phyloP scores from a whole-genome alignment of 2,888 invertebrate species.

The Lamellibrachia satsuma region DNA sequence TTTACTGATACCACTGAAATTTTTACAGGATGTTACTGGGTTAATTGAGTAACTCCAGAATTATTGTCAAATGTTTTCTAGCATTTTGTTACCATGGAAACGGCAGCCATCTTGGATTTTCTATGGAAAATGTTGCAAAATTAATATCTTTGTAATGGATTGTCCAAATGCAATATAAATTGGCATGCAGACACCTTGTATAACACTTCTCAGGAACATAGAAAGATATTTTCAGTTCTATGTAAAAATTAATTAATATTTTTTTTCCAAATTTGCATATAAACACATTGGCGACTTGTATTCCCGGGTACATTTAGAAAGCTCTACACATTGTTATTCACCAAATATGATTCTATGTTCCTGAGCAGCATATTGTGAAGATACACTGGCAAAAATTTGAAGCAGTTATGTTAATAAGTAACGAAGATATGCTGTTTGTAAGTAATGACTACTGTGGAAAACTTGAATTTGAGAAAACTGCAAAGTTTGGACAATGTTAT shows the following conservation, averaged over 20 bases:
- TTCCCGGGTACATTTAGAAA: neutral
- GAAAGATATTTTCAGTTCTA: neutral
- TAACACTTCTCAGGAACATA: neutral
- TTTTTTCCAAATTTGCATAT: neutral
- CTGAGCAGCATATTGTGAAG: neutral
- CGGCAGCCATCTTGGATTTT: neutral
- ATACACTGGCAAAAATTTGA: neutral
- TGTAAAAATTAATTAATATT: neutral
- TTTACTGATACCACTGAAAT: neutral
- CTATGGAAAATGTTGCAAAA: neutral
- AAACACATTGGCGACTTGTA: neutral
- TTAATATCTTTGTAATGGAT: neutral
- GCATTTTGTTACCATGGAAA: neutral
- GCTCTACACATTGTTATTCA: neutral
- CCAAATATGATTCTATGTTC: neutral
- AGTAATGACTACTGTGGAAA: neutral
- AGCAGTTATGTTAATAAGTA: neutral
- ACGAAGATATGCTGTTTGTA: neutral
- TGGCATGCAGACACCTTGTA: neutral
- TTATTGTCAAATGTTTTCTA: neutral
- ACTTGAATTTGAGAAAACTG: neutral
- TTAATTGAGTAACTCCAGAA: neutral
- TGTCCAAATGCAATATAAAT: neutral
- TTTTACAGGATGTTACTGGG: neutral
- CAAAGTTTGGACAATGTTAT: neutral